Percentiles rank a stretch among this genome's conserved stretches.
Conservation (phyloP, 2,113 vertebrate genomes). For the Axis porcinus region DNA sequence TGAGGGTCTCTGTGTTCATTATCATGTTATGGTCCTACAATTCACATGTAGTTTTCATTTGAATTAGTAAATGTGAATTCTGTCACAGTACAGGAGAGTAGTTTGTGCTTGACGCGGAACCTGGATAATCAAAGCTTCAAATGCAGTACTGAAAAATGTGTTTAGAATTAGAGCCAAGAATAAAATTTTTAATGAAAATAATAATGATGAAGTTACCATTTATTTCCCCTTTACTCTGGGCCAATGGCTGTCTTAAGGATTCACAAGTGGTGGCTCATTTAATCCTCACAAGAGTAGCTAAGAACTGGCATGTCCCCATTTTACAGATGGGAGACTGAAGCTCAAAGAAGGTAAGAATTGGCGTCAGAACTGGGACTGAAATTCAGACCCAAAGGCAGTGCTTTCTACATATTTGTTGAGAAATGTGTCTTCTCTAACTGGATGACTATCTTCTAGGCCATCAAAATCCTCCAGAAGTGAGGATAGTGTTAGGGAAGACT, state of each 20-base stretch:
- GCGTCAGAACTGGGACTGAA: neutral
- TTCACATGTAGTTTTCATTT: conserved; percentile 30
- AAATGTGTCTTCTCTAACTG: neutral
- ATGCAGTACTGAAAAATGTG: neutral
- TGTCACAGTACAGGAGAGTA: neutral
- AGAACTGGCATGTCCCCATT: neutral
- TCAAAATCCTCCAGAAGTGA: neutral
- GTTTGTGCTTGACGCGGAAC: neutral
- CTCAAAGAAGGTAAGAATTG: neutral
- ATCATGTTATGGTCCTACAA: neutral
- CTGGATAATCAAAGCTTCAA: neutral
- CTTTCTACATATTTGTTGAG: neutral
- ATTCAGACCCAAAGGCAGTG: neutral
- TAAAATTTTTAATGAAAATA: conserved; percentile 11
- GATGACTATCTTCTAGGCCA: neutral
- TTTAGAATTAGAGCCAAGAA: neutral
- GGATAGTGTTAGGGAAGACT: neutral
- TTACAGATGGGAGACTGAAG: neutral
- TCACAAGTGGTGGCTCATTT: neutral
- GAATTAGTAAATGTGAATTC: conserved; percentile 38
- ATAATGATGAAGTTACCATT: neutral
- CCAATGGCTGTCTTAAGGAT: neutral
- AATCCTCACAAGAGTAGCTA: neutral
- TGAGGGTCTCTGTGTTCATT: neutral
- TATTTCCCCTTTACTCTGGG: neutral